Evolutionary conservation across 2,113 vertebrate genomes (phyloP), one percentile per base, ranked within the genome.

Genomic region (Bolborhynchus lineola): DNA sequence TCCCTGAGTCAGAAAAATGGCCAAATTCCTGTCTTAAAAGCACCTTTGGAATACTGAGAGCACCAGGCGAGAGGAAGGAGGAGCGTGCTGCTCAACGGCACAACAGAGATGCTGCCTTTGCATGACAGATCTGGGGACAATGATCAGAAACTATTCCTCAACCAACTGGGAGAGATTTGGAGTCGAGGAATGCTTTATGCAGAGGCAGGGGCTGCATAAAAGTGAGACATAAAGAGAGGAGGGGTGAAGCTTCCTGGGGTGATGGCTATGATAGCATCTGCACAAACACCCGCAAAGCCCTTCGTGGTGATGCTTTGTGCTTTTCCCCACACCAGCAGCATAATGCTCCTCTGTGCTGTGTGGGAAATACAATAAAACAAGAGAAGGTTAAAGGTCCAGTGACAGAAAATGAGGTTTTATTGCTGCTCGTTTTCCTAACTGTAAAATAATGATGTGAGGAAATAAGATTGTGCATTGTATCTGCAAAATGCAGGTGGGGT

Each of bases 261-360:
- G 63, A 90, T 72, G 18, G 14, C 82, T 11, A 31, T 2, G 21
- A 53, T 17, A 57, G 90, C 78, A 94, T 71, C 84, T 55, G 79
- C 5, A 8, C 79, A 53, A 63, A 2, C 3, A 1, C 21, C 50
- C 47, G 3, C 86, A 75, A 49, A 81, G 52, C 64, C 39, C 25
- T 67, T n/a, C 2, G 7, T 11, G 57, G 37, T 25, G 82, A 35
- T 65, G 77, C 72, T 65, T 55, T n/a, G 21, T 37, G 70, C 75
- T 55, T 49, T 4, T 7, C 20, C 26, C 15, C 16, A 6, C 1
- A 2, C 31, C n/a, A 59, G 16, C 11, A 41, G 47, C 6, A 1
- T 0, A 12, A 57, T 21, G 65, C 52, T 59, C 24, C 53, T 52
- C 68, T 2, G 3, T 4, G 83, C 77, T 16, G 26, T 1, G 7